A percentile compares a stretch with the other conserved stretches of the same genome.
Conservation (phyloP, 2,797 vertebrate species). For the Characodon lateralis region DNA sequence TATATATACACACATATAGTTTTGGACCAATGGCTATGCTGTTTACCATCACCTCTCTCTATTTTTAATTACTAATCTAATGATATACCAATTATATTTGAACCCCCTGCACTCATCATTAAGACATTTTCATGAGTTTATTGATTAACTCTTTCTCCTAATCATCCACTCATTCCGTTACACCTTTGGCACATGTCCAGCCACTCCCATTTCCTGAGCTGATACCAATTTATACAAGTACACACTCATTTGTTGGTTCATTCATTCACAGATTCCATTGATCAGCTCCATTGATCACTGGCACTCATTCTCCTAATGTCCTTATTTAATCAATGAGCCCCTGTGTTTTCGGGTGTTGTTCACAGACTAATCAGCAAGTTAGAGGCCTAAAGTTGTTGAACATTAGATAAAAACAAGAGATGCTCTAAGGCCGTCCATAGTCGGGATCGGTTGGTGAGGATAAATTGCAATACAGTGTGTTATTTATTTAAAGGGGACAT, state of each 20-base stretch:
- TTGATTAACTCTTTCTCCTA: slow-evolving; percentile 51
- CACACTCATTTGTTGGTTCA: slow-evolving; percentile 67
- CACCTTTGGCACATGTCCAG: slow-evolving; percentile 37
- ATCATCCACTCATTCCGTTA: slow-evolving; percentile 45
- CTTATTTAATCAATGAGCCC: slow-evolving; percentile 49
- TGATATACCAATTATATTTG: slow-evolving; percentile 40
- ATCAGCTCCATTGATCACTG: slow-evolving; percentile 57
- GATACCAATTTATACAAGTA: slow-evolving; percentile 57
- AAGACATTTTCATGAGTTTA: slow-evolving; percentile 48
- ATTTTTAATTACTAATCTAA: slow-evolving; percentile 38
- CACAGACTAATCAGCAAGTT: slow-evolving; percentile 32
- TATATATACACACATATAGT: neutral
- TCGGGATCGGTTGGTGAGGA: slow-evolving; percentile 18
- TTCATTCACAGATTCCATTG: slow-evolving; percentile 52
- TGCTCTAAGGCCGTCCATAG: neutral
- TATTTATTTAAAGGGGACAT: neutral
- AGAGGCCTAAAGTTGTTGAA: slow-evolving; percentile 22
- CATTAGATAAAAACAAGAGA: slow-evolving; percentile 3
- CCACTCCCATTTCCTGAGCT: slow-evolving; percentile 22
- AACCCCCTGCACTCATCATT: slow-evolving; percentile 27
- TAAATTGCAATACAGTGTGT: slow-evolving; percentile 6
- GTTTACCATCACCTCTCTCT: slow-evolving; percentile 10
- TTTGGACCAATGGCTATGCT: slow-evolving; percentile 11
- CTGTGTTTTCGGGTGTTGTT: slow-evolving; percentile 39
- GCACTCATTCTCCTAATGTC: slow-evolving; percentile 46